These are phyloP conservation scores for Charina bottae DNA, from an alignment of 2,113 vertebrate species.

Conservation along the genomic window DNA sequence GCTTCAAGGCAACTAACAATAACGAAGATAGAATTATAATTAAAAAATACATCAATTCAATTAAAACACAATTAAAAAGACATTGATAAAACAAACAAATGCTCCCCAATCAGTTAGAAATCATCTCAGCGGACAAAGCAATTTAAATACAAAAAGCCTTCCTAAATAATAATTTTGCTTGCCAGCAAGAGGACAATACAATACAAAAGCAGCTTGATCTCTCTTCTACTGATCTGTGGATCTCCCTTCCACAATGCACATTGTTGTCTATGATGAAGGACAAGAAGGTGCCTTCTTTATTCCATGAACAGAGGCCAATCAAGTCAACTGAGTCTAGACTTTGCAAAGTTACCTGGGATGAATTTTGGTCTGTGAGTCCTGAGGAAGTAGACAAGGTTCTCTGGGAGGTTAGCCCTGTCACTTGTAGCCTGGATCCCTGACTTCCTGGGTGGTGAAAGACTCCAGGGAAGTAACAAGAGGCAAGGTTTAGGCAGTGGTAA, in stretches of 20 bases:
- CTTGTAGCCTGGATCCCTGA: too few species aligned
- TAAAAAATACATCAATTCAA: not conserved
- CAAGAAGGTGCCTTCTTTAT: not conserved
- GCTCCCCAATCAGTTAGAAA: not conserved
- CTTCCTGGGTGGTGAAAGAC: too few species aligned
- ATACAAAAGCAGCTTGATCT: not conserved
- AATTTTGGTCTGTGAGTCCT: too few species aligned
- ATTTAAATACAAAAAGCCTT: not conserved
- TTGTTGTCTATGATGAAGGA: not conserved
- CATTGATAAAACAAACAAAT: not conserved
- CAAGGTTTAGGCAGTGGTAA: too few species aligned
- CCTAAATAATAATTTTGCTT: not conserved
- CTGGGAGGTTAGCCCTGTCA: too few species aligned
- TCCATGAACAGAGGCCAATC: too few species aligned
- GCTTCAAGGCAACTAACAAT: not conserved
- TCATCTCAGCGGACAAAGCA: not conserved
- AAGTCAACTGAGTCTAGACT: too few species aligned
- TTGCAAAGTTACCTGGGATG: too few species aligned
- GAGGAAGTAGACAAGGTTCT: too few species aligned
- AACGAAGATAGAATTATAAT: not conserved
- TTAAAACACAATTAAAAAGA: not conserved
- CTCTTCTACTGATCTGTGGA: not conserved
- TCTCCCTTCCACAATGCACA: not conserved
- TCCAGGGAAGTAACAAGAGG: too few species aligned
- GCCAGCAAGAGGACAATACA: not conserved